These are phyloP conservation scores for Gyrodactylus bullatarudis DNA, from an alignment of 1,140 invertebrate genomes.

Conservation along the genomic window DNA sequence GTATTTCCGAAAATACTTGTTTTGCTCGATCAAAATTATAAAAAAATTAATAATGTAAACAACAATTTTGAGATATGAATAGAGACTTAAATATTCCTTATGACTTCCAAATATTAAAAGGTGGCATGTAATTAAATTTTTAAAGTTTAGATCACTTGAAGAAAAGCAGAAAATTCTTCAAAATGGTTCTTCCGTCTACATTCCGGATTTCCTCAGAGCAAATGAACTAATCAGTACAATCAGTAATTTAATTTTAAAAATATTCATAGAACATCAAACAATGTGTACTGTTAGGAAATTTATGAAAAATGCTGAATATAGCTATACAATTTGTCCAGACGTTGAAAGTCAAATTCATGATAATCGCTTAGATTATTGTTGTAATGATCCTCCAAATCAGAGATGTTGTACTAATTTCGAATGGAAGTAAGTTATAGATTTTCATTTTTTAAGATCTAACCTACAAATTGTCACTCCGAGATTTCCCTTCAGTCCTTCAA, in stretches of 20 bases:
- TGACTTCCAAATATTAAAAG: background rate
- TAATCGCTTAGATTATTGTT: no score
- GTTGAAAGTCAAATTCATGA: background rate
- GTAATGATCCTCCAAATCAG: background rate
- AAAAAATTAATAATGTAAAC: no score
- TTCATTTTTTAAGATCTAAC: background rate
- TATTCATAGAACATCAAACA: no score
- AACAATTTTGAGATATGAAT: no score
- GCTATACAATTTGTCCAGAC: background rate
- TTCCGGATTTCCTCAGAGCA: background rate
- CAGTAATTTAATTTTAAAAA: no score
- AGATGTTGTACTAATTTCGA: background rate
- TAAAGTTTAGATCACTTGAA: background rate
- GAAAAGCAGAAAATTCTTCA: no score
- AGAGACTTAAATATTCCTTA: background rate
- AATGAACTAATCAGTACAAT: background rate
- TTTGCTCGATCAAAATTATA: no score
- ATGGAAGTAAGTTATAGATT: background rate
- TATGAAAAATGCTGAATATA: no score
- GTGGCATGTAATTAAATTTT: background rate
- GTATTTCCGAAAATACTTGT: no score
- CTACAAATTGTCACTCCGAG: background rate
- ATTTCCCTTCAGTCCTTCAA: background rate
- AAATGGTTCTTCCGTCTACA: background rate
- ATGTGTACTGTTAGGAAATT: no score